Percentiles rank a stretch among this genome's conserved stretches.
These are phyloP conservation scores for Caenorhabditis uteleia DNA, from an alignment of 2,888 invertebrate genomes.

Conservation along the genomic window DNA sequence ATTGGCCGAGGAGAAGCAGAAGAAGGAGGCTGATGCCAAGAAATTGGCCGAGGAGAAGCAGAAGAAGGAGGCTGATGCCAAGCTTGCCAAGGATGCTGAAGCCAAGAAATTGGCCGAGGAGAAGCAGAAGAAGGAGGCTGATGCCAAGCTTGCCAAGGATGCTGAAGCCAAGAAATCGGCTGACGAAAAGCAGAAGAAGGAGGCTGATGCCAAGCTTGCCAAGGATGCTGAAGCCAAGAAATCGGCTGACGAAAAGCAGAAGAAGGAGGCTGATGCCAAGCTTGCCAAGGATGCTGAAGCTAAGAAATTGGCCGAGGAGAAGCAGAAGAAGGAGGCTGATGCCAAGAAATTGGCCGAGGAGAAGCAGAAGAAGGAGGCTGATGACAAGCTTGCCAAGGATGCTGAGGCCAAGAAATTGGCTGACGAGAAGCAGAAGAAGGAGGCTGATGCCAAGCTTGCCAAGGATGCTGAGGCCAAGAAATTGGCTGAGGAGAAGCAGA, in stretches of 20 bases:
- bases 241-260: conserved; percentile 12
- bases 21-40: not conserved
- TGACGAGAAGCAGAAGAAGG: conserved; percentile 3
- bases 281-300: too few species aligned
- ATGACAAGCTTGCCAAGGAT: conserved; percentile 7
- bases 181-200: not conserved
- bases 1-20: not conserved
- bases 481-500: conserved; percentile 3
- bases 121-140: conserved; percentile 13
- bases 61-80: conserved; percentile 8
- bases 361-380: conserved; percentile 2
- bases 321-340: too few species aligned
- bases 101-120: not conserved
- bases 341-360: conserved; percentile 13
- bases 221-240: too few species aligned
- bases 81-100: not conserved
- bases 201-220: not conserved
- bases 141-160: conserved; percentile 17
- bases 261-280: conserved; percentile 11
- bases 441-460: too few species aligned
- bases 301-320: too few species aligned
- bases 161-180: conserved; percentile 1
- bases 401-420: conserved; percentile 1
- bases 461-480: too few species aligned
- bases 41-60: not conserved